phyloP scores from a whole-genome alignment of 35 echinoderm and acorn worm genomes.

The Holothuria glaberrima region DNA sequence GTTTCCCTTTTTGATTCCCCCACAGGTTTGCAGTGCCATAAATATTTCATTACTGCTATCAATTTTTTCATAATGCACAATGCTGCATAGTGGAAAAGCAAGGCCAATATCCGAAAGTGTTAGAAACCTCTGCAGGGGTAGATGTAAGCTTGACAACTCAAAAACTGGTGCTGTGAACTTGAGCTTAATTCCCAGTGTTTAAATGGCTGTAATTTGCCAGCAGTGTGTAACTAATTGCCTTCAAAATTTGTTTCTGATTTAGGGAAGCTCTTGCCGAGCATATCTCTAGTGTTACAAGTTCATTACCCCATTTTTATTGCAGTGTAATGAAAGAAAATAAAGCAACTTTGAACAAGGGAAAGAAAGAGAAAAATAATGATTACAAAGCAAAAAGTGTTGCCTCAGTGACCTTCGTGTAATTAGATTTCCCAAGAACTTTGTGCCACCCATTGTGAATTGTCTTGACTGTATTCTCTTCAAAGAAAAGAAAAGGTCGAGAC shows the following conservation, averaged over 20 bases:
- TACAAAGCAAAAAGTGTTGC: too few relatives aligned
- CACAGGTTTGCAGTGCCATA: slow-evolving; percentile 12
- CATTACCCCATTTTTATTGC: too few relatives aligned
- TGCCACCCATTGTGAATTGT: too few relatives aligned
- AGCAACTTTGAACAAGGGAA: too few relatives aligned
- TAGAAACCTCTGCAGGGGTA: neutral
- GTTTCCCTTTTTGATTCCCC: neutral
- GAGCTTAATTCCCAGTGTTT: neutral
- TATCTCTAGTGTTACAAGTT: too few relatives aligned
- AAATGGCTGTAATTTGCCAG: slow-evolving; percentile 23
- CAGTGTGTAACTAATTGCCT: slow-evolving; percentile 45
- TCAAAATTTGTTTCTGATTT: neutral
- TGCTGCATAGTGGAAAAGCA: neutral
- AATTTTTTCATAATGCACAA: slow-evolving; percentile 25
- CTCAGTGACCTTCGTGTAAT: too few relatives aligned
- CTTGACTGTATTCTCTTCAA: too few relatives aligned
- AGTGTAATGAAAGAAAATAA: too few relatives aligned
- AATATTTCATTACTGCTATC: slow-evolving; percentile 29
- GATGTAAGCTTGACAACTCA: neutral
- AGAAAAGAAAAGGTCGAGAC: too few relatives aligned
- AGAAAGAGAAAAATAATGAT: too few relatives aligned
- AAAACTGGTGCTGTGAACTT: slow-evolving; percentile 8
- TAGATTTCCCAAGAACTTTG: too few relatives aligned
- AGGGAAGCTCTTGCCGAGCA: too few relatives aligned
- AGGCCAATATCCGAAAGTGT: slow-evolving; percentile 6